Conservation (phyloP, 2,113 vertebrate species). For the Catharus fuscescens region DNA sequence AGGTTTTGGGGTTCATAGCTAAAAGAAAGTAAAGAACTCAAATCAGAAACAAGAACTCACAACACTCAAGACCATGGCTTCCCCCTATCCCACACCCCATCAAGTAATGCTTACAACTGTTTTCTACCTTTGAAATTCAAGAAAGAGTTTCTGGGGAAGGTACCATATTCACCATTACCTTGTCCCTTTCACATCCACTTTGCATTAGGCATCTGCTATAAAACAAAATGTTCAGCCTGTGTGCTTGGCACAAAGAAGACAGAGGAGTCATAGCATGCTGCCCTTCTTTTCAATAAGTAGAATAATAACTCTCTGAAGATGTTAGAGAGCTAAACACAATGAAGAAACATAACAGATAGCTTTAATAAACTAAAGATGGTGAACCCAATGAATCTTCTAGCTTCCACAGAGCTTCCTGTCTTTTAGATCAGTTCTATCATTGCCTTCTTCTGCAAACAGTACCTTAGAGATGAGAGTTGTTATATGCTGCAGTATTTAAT, state of each 20-base stretch:
- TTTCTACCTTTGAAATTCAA: neutral
- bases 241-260: neutral
- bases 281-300: neutral
- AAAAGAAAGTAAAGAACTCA: neutral
- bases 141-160: neutral
- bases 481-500: neutral
- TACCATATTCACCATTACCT: neutral
- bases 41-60: neutral
- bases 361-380: slow-evolving; percentile 62
- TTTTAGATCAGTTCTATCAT: neutral
- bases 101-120: neutral
- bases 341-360: slow-evolving; percentile 42
- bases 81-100: rapidly evolving
- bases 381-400: neutral
- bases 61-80: neutral
- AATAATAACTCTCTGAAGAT: slow-evolving; percentile 29
- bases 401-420: neutral
- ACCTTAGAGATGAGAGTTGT: neutral
- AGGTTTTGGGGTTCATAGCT: neutral
- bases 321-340: neutral
- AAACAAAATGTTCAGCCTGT: neutral
- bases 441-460: neutral
- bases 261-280: neutral
- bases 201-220: neutral
- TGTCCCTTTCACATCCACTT: neutral